Conservation (phyloP, 2,888 invertebrate species). For the Ectemnius lituratus region DNA sequence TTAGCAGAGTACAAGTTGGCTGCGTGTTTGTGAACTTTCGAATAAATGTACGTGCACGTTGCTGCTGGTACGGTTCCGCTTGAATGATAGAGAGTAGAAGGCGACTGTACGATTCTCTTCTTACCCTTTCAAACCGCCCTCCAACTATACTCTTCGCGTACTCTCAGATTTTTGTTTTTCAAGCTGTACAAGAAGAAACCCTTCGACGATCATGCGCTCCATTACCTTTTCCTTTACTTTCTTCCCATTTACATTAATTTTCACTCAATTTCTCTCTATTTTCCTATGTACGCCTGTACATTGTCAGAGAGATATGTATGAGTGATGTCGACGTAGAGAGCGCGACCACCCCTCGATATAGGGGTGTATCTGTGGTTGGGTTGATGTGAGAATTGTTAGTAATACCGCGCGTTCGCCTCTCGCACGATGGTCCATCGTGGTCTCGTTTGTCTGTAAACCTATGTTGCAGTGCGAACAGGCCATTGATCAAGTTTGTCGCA, state of each 20-base stretch:
- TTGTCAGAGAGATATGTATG: conserved; percentile 18
- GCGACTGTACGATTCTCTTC: conserved; percentile 24
- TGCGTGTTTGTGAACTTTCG: conserved; percentile 60
- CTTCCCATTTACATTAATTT: conserved; percentile 17
- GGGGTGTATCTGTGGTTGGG: conserved; percentile 11
- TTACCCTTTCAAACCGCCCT: conserved; percentile 4
- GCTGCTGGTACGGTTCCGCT: conserved; percentile 15
- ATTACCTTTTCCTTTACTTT: conserved; percentile 22
- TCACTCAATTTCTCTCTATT: conserved; percentile 1
- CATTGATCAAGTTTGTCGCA: conserved; percentile 51
- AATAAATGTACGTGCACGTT: conserved; percentile 58
- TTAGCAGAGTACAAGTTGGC: conserved; percentile 60
- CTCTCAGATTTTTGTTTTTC: conserved; percentile 1
- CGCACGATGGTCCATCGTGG: conserved; percentile 13
- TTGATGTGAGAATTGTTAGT: conserved; percentile 49
- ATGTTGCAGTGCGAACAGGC: conserved; percentile 18
- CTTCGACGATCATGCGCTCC: conserved; percentile 48
- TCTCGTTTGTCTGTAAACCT: conserved; percentile 11
- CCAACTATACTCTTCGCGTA: neutral
- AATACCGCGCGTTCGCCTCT: conserved; percentile 26
- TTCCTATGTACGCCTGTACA: neutral
- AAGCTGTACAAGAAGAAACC: conserved; percentile 38
- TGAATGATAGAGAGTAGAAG: conserved; percentile 21
- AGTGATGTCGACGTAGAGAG: conserved; percentile 26
- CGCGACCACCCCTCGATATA: conserved; percentile 25